Evolutionary conservation across 30 jellyfish, hydroid and myxozoan genomes (phyloP).

Genomic region (Cassiopea andromeda): DNA sequence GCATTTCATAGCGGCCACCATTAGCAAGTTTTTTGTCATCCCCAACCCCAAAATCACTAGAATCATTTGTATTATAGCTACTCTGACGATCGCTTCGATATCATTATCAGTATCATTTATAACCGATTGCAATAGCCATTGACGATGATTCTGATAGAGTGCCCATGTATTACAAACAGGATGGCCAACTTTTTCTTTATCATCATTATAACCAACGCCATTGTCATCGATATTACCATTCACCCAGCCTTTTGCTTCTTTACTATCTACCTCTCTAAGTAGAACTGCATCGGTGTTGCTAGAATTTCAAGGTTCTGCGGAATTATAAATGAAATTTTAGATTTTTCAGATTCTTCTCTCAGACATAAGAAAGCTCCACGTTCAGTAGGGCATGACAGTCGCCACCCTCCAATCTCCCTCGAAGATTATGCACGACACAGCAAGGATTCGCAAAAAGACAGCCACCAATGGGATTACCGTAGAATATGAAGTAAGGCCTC

Average conservation of each 20-base stretch:
- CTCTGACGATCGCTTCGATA: background rate
- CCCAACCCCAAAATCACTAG: background rate
- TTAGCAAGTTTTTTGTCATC: background rate
- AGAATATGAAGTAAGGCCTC: slow-evolving; percentile 76
- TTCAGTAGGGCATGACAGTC: slow-evolving; percentile 59
- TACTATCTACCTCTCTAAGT: background rate
- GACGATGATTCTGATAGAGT: too few relatives aligned
- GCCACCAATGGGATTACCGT: slow-evolving; percentile 78
- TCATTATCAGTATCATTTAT: background rate
- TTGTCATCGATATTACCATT: background rate
- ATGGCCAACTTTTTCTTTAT: background rate
- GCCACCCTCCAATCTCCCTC: slow-evolving; percentile 72
- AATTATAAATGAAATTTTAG: too few relatives aligned
- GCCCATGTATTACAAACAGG: background rate
- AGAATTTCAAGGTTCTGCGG: too few relatives aligned
- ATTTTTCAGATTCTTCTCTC: slow-evolving; percentile 51
- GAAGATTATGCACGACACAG: slow-evolving; percentile 63
- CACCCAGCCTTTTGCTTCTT: too few relatives aligned
- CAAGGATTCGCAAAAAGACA: slow-evolving; percentile 73
- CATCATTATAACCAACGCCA: background rate
- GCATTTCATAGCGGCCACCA: background rate
- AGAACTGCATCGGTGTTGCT: background rate
- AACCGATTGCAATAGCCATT: background rate
- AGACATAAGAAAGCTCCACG: slow-evolving; percentile 62
- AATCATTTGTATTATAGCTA: background rate